phyloP scores from a whole-genome alignment of 2,888 invertebrate species.

The Parapristionchus giblindavisi region DNA sequence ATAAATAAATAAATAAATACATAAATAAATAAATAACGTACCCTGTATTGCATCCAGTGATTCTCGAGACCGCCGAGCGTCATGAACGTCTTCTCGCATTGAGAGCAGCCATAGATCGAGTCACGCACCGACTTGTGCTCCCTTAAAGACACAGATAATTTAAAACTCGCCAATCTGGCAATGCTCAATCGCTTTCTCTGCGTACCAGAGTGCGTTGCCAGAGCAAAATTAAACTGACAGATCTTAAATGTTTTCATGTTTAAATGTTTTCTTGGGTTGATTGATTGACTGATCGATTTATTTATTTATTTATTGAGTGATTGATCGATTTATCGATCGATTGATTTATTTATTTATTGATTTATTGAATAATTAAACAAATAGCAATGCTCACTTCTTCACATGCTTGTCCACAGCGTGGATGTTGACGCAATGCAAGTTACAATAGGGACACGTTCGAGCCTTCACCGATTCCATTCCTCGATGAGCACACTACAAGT shows the following conservation, averaged over 20 bases:
- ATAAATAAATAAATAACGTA: neutral
- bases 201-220: too few species aligned
- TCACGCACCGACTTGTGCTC: neutral
- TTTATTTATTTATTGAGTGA: too few species aligned
- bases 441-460: slow-evolving; percentile 21
- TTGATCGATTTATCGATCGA: too few species aligned
- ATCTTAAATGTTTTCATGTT: neutral
- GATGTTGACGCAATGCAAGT: neutral
- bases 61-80: slow-evolving; percentile 31
- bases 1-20: neutral
- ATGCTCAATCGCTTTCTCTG: too few species aligned
- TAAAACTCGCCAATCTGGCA: too few species aligned
- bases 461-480: slow-evolving; percentile 11
- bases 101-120: slow-evolving; percentile 20
- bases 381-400: slow-evolving; percentile 16
- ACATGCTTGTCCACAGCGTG: slow-evolving; percentile 23
- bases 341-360: neutral
- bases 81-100: slow-evolving; percentile 10
- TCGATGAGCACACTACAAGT: neutral
- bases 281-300: too few species aligned
- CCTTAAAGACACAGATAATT: too few species aligned
- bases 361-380: neutral
- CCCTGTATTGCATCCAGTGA: slow-evolving; percentile 29
- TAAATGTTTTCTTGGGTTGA: too few species aligned
- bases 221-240: neutral